These are phyloP conservation scores for Copidosoma aretas DNA, from an alignment of 2,888 invertebrate genomes.

Conservation along the genomic window DNA sequence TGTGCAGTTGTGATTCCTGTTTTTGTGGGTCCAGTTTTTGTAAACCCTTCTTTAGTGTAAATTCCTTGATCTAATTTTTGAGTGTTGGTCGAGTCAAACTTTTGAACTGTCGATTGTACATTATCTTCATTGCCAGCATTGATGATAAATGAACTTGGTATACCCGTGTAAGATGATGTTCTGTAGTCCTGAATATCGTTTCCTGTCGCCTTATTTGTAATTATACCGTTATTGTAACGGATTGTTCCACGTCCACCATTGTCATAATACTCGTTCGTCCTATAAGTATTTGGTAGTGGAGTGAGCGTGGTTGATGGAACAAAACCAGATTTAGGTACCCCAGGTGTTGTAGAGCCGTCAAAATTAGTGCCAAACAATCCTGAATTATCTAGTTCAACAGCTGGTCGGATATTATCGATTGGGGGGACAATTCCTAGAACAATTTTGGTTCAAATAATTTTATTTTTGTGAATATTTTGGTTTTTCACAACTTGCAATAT, in stretches of 20 bases:
- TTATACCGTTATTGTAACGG: constrained; percentile 52
- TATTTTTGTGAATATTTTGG: too few species aligned
- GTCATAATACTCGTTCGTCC: constrained; percentile 53
- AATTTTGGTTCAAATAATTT: constrained; percentile 6
- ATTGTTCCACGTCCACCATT: constrained; percentile 54
- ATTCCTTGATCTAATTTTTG: constrained; percentile 28
- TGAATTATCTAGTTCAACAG: constrained; percentile 31
- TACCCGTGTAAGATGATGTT: constrained; percentile 48
- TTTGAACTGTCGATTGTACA: constrained; percentile 34
- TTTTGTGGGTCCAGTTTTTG: constrained; percentile 57
- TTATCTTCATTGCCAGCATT: constrained; percentile 51
- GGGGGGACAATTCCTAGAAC: constrained; percentile 15
- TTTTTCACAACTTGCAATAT: too few species aligned
- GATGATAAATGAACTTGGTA: constrained; percentile 54
- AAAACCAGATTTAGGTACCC: constrained; percentile 16
- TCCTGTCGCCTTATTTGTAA: constrained; percentile 54
- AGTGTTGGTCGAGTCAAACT: constrained; percentile 15
- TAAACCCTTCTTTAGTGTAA: constrained; percentile 52
- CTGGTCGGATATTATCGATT: constrained; percentile 16
- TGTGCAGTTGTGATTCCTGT: constrained; percentile 57
- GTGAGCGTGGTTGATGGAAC: constrained; percentile 23
- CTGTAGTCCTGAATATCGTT: constrained; percentile 55
- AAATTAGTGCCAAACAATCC: constrained; percentile 31
- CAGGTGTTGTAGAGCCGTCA: constrained; percentile 21
- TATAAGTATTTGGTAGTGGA: constrained; percentile 42